Conservation (phyloP, 2,797 vertebrate genomes). For the Loriculus beryllinus region DNA sequence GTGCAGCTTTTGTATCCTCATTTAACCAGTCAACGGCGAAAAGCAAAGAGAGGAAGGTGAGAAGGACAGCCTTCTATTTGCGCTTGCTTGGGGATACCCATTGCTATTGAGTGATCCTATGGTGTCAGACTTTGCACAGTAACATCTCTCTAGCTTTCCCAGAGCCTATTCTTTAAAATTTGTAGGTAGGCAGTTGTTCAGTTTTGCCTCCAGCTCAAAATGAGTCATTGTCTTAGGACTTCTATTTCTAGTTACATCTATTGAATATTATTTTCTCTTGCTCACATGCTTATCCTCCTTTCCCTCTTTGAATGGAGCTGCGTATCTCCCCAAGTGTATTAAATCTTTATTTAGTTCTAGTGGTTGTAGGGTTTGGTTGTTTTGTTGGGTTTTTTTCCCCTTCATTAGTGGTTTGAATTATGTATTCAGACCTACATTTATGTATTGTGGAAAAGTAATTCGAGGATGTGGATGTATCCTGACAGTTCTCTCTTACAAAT, state of each 20-base stretch:
- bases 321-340: background rate
- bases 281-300: background rate
- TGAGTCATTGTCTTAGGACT: background rate
- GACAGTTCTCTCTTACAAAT: background rate
- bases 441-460: background rate
- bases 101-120: background rate
- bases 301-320: background rate
- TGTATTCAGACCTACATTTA: background rate
- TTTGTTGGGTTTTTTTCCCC: background rate
- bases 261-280: background rate
- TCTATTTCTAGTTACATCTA: rapidly evolving
- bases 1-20: background rate
- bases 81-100: background rate
- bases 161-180: background rate
- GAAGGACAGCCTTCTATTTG: background rate
- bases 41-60: background rate
- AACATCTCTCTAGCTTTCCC: background rate
- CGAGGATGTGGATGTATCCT: background rate
- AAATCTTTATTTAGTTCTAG: background rate
- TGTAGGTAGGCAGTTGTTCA: background rate
- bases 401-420: background rate
- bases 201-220: background rate
- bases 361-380: background rate
- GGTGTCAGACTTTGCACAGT: background rate
- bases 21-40: background rate